phyloP scores from a whole-genome alignment of 2,888 invertebrate genomes.

The Sialis fuliginosa region DNA sequence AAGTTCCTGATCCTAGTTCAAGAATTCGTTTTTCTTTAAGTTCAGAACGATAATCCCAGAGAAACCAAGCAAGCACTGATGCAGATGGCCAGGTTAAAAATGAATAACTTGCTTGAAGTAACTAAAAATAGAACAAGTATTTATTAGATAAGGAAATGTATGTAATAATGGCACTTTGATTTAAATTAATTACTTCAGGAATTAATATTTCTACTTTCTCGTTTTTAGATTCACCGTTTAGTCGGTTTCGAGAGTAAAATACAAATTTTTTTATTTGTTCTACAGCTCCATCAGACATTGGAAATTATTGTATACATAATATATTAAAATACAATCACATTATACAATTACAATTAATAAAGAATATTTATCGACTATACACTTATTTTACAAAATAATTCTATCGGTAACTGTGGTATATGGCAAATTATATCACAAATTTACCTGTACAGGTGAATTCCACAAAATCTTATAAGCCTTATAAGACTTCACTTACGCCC shows the following conservation, averaged over 20 bases:
- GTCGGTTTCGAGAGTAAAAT: constrained; percentile 49
- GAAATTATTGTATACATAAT: constrained; percentile 12
- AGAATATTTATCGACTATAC: no score
- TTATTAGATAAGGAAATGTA: neutral
- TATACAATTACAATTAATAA: no score
- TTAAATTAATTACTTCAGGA: constrained; percentile 39
- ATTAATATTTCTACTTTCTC: constrained; percentile 65
- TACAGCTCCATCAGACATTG: constrained; percentile 42
- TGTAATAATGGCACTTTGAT: neutral
- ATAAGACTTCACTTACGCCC: no score
- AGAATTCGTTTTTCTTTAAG: constrained; percentile 46
- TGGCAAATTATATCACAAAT: no score
- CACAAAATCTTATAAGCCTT: no score
- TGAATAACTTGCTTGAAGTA: constrained; percentile 74
- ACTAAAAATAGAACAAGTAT: constrained; percentile 28
- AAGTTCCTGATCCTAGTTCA: constrained; percentile 84
- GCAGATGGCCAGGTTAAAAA: constrained; percentile 95
- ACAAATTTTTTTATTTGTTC: constrained; percentile 70
- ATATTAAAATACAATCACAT: no score
- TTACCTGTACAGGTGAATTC: no score
- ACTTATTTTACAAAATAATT: no score
- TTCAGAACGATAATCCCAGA: constrained; percentile 45
- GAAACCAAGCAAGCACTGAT: constrained; percentile 79
- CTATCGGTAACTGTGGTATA: no score
- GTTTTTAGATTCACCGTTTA: constrained; percentile 39